Base-by-base conservation (phyloP, 2,888 invertebrate genomes). In the Pterostichus madidus region DNA sequence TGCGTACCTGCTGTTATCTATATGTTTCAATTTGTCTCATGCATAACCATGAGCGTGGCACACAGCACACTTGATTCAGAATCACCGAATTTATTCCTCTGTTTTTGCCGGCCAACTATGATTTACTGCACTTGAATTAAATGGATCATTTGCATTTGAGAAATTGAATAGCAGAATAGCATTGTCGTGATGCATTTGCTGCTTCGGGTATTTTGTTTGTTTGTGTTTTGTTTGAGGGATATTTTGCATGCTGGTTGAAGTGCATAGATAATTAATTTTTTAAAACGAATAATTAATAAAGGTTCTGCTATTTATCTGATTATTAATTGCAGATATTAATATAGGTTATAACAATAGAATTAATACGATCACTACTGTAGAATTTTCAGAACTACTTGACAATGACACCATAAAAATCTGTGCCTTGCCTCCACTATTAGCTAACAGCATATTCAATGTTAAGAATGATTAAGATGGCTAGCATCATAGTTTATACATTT, bases 21-120 rank as follows among this genome's bases (percentile, higher is more conserved):
- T 61, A 81, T 81, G 81, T 81, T 81, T 81, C 81, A 81, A 81
- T 81, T 81, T 81, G 81, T 81, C 81, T 81, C 75, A 81, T 81
- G 81, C 39, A 81, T 81, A 81, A 59, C 61, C 81, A 81, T 81
- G 61, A 80, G 71, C 13, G 32, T 44, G 32, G 46, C 17, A 15
- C 71, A 68, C 8, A 39, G 31, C 64, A 64, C 32, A 24, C 53
- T 17, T 10, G 52, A 75, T 52, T 31, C 59, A 17, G 39, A 73
- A 71, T 56, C 71, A 71, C 80, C 71, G 68, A 80, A 80, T 56
- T 56, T 39, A 53, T 80, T 73, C 56, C 5, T 78, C 61, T 61
- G 35, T 78, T 61, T 78, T 78, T 61, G 46, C 39, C 17, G 73
- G 46, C 7, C 24, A 32, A 39, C 73, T 56, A 46, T 81, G 81